These are phyloP conservation scores for Mirounga angustirostris DNA, from an alignment of 2,113 vertebrate species.

Conservation along the genomic window DNA sequence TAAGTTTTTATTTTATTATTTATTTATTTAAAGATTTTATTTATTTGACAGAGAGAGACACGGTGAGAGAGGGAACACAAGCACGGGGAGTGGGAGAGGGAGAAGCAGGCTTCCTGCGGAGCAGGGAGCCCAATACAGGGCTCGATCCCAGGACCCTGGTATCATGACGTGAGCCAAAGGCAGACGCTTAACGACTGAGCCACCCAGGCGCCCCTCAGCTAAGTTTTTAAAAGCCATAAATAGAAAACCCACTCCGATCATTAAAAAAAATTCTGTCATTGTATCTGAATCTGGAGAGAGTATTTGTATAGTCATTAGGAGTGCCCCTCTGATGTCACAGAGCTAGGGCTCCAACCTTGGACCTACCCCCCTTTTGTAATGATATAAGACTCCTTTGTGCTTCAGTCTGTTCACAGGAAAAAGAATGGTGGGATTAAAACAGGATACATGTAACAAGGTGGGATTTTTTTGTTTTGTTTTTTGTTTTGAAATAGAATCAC, in stretches of 20 bases:
- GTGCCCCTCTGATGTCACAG: background rate
- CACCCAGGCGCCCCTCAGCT: background rate
- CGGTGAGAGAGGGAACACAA: no score
- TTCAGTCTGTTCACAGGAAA: background rate
- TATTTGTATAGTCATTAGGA: background rate
- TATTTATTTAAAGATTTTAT: no score
- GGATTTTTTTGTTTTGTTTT: background rate
- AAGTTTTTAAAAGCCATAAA: background rate
- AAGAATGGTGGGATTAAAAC: background rate
- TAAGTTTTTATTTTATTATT: background rate
- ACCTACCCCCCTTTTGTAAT: background rate
- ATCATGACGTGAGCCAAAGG: no score
- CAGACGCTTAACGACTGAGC: no score
- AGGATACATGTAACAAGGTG: background rate
- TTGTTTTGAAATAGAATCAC: constrained; percentile 3
- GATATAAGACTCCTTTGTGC: background rate
- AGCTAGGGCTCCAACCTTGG: background rate
- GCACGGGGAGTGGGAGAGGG: no score
- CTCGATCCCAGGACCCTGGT: no score
- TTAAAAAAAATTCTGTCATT: background rate
- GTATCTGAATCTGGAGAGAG: background rate
- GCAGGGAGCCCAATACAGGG: no score
- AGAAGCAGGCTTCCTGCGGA: no score
- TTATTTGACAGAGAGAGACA: no score
- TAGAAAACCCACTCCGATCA: background rate